Percentiles rank a stretch among this genome's conserved stretches.
Conservation (phyloP, 2,113 vertebrate species). For the Paradoxurus hermaphroditus region DNA sequence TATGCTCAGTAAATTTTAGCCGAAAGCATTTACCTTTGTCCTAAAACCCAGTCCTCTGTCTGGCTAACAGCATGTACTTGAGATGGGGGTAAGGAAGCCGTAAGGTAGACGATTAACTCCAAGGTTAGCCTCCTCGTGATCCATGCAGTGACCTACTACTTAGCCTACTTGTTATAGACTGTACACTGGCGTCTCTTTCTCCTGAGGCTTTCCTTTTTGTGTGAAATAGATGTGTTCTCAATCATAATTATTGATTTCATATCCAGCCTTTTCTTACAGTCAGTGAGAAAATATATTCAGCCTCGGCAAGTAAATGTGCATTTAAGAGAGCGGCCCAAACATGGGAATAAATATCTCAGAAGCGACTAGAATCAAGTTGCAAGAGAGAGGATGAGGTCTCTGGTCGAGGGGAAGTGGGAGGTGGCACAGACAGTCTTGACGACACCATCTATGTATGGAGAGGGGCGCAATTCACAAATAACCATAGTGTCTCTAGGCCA, state of each 20-base stretch:
- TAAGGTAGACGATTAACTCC: not conserved
- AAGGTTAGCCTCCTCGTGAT: not conserved
- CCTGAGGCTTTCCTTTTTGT: not conserved
- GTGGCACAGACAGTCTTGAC: not conserved
- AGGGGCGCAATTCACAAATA: not conserved
- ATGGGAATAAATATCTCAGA: not conserved
- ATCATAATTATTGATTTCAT: slow-evolving; percentile 26
- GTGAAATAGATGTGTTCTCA: slow-evolving; percentile 1
- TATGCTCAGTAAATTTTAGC: not conserved
- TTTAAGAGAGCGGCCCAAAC: slow-evolving; percentile 1
- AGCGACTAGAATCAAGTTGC: not conserved
- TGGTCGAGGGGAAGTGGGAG: not conserved
- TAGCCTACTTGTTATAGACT: not conserved
- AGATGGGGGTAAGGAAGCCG: not conserved
- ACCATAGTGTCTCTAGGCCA: not conserved
- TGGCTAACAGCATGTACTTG: not conserved
- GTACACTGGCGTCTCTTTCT: not conserved
- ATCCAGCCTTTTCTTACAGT: not conserved
- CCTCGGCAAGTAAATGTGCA: not conserved
- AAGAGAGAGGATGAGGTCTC: not conserved
- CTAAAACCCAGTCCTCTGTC: not conserved
- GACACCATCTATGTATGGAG: not conserved
- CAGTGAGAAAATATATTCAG: not conserved
- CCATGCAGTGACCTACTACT: not conserved
- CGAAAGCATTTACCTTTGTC: not conserved